These are phyloP conservation scores for Brachionus rotundiformis DNA, from an alignment of 1,140 invertebrate genomes.

Conservation along the genomic window DNA sequence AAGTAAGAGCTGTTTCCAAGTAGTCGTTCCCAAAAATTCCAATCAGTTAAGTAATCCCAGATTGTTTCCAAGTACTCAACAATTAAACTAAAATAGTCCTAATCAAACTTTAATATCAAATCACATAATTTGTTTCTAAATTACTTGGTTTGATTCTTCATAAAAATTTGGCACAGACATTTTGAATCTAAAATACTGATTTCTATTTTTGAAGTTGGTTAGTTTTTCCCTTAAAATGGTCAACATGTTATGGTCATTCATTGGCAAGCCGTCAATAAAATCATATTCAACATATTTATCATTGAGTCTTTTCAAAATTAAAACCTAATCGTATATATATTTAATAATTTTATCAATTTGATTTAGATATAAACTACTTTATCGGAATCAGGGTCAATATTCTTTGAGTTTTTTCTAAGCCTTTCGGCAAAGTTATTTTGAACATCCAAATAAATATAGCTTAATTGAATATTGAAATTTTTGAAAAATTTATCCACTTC, in stretches of 20 bases:
- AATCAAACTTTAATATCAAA: neutral
- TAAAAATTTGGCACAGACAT: constrained; percentile 26
- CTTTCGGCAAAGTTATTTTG: constrained; percentile 1
- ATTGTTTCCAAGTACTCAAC: constrained; percentile 3
- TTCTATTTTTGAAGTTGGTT: neutral
- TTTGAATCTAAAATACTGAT: neutral
- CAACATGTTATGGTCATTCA: neutral
- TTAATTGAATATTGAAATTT: constrained; percentile 22
- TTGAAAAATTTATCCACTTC: neutral
- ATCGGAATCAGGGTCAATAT: neutral
- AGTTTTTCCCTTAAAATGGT: neutral
- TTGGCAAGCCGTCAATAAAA: neutral
- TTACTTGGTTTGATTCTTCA: constrained; percentile 46
- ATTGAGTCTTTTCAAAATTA: constrained; percentile 15
- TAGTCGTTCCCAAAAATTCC: constrained; percentile 23
- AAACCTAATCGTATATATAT: neutral
- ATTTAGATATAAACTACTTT: neutral
- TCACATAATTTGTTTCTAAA: neutral
- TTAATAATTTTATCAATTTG: too few relatives aligned
- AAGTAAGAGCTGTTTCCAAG: constrained; percentile 39
- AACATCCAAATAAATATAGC: neutral
- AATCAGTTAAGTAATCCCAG: constrained; percentile 34
- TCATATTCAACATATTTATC: constrained; percentile 22
- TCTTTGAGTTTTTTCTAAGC: neutral
- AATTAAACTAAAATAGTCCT: neutral